These are phyloP conservation scores for Hyaena hyaena DNA, from an alignment of 2,113 vertebrate species.

Conservation along the genomic window DNA sequence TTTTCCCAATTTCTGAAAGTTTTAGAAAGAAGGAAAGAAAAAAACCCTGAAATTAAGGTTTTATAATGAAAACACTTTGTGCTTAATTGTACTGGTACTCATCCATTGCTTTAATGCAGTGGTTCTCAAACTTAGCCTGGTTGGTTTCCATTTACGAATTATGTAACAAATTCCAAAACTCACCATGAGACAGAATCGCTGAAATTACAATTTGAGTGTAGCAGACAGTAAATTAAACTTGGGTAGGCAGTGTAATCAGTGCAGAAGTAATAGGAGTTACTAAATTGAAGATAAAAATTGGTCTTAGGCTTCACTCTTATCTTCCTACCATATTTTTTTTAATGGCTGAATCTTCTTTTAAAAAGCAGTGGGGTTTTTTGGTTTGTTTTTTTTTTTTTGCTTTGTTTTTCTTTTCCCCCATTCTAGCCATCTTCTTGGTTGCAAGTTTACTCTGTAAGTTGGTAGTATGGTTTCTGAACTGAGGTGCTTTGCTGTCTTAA, in stretches of 20 bases:
- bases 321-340: not conserved
- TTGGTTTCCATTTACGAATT: conserved; percentile 58
- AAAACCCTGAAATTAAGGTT: conserved; percentile 45
- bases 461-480: conserved; percentile 62
- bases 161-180: conserved; percentile 58
- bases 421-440: conserved; percentile 31
- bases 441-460: conserved; percentile 63
- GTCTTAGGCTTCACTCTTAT: conserved; percentile 36
- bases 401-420: conserved; percentile 5
- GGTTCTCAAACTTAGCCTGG: conserved; percentile 45
- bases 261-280: conserved; percentile 56
- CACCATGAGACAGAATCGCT: conserved; percentile 47
- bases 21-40: conserved; percentile 36
- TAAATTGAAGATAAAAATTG: conserved; percentile 63
- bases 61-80: conserved; percentile 55
- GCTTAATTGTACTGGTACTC: conserved; percentile 27
- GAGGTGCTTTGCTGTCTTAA: conserved; percentile 72
- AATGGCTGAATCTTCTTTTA: conserved; percentile 44
- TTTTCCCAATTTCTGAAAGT: conserved; percentile 55
- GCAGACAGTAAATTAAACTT: conserved; percentile 65
- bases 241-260: conserved; percentile 50
- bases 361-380: not conserved
- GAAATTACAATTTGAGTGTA: conserved; percentile 46
- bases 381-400: not conserved
- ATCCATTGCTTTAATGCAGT: conserved; percentile 46